Base-by-base conservation (phyloP, 2,113 vertebrate species). In the Sisor rabdophorus region DNA sequence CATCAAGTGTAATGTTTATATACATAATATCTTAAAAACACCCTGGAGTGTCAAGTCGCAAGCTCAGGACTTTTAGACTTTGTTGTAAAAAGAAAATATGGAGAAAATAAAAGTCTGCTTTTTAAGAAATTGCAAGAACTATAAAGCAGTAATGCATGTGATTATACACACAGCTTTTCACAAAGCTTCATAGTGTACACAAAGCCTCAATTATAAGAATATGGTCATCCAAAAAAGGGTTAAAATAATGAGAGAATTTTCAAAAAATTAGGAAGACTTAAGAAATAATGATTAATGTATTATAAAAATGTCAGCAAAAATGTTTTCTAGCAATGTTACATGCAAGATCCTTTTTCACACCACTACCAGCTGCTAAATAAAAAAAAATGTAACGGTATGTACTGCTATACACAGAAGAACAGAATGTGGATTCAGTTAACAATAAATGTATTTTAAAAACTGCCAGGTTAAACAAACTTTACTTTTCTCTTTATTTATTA, bases 41-140 rank as follows among this genome's bases (percentile, higher is more conserved):
- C 47, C 65, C 24, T 50, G 65, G 65, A 69, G 47, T 69, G 48
- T 16, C 47, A 52, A 52, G n/a, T n/a, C n/a, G n/a, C n/a, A n/a
- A n/a, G n/a, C n/a, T n/a, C n/a, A n/a, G n/a, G n/a, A 50, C 47
- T 15, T 19, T 68, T 28, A 52, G 47, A 69, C 26, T 48, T 26
- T 19, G 24, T 47, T 47, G 2, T 0, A 44, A 20, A 30, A 17
- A 17, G 12, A 36, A 63, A 22, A 65, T 9, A 17, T 65, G 1
- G 6, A 13, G 36, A 8, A 44, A 22, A 65, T 24, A 1, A 65
- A 44, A 8, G 40, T 44, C 40, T 7, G 40, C 1, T 44, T 44
- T 44, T 44, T 44, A 10, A 44, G 6, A 36, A 3, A 36, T 32
- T 12, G 7, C 20, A 32, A 40, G 60, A 40, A 24, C 13, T 12